phyloP scores from a whole-genome alignment of 2,888 invertebrate genomes.

The Tubulanus polymorphus region DNA sequence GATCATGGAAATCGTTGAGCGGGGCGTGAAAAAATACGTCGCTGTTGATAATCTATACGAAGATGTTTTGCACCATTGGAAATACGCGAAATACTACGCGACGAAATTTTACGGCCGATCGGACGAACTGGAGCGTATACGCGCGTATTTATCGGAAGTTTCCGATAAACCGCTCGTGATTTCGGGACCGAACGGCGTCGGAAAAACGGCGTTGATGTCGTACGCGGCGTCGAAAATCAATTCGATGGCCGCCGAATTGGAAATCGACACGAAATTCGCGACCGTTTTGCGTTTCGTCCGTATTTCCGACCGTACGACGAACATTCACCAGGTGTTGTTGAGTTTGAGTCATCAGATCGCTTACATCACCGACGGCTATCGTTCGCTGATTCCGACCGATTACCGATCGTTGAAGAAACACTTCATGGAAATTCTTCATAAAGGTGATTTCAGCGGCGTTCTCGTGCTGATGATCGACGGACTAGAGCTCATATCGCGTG shows the following conservation, averaged over 20 bases:
- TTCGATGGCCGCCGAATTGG: constrained; percentile 7
- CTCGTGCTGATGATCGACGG: constrained; percentile 18
- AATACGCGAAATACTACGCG: neutral
- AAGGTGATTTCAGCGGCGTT: constrained; percentile 19
- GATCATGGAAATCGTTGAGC: no score
- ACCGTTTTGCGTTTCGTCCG: constrained; percentile 14
- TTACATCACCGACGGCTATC: constrained; percentile 11
- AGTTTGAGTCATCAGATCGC: constrained; percentile 18
- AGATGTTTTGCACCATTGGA: no score
- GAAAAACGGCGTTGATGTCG: constrained; percentile 19
- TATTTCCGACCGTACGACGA: constrained; percentile 10
- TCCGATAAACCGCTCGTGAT: neutral
- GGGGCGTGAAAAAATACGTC: no score
- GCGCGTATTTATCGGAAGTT: neutral
- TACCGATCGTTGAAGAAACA: constrained; percentile 13
- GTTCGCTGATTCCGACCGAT: constrained; percentile 13
- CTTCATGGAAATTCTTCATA: constrained; percentile 13
- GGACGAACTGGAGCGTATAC: neutral
- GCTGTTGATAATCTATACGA: no score
- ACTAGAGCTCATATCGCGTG: constrained; percentile 13
- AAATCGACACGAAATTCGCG: neutral
- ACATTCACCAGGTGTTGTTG: constrained; percentile 12
- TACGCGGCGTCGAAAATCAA: constrained; percentile 12
- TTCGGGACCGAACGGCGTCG: constrained; percentile 3
- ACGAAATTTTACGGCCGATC: neutral